Evolutionary conservation across 2,888 invertebrate species (phyloP).

Genomic region (Aleiodes testaceus): DNA sequence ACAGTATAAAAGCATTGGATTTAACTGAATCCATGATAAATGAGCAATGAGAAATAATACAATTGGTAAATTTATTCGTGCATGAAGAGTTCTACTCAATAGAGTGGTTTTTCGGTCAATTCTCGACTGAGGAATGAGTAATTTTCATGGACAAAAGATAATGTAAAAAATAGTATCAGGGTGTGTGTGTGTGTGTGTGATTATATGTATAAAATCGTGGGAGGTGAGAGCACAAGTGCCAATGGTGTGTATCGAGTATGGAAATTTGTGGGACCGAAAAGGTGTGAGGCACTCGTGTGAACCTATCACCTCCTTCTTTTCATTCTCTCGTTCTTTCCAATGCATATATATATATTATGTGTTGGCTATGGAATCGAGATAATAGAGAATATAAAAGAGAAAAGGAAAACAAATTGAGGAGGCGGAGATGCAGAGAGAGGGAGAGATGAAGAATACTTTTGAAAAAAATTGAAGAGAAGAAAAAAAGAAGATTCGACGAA

Average conservation of each 20-base stretch:
- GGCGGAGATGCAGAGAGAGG: constrained; percentile 36
- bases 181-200: constrained; percentile 18
- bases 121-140: constrained; percentile 36
- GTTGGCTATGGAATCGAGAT: constrained; percentile 30
- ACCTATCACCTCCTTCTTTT: constrained; percentile 35
- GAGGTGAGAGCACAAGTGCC: constrained; percentile 36
- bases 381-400: constrained; percentile 39
- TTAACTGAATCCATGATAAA: constrained; percentile 27
- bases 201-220: constrained; percentile 37
- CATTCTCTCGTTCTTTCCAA: constrained; percentile 15
- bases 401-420: constrained; percentile 36
- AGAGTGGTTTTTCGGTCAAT: constrained; percentile 24
- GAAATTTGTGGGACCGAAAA: constrained; percentile 45
- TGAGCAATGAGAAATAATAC: constrained; percentile 33
- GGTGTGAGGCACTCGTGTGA: constrained; percentile 41
- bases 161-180: not conserved
- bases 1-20: not conserved
- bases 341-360: not conserved
- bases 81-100: constrained; percentile 25
- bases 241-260: constrained; percentile 46
- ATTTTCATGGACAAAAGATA: constrained; percentile 38
- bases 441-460: constrained; percentile 27
- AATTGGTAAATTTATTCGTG: constrained; percentile 42
- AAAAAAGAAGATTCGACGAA: constrained; percentile 41
- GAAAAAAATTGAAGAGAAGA: constrained; percentile 26